phyloP scores from a whole-genome alignment of 2,888 invertebrate species.

The Bombylius discolor region DNA sequence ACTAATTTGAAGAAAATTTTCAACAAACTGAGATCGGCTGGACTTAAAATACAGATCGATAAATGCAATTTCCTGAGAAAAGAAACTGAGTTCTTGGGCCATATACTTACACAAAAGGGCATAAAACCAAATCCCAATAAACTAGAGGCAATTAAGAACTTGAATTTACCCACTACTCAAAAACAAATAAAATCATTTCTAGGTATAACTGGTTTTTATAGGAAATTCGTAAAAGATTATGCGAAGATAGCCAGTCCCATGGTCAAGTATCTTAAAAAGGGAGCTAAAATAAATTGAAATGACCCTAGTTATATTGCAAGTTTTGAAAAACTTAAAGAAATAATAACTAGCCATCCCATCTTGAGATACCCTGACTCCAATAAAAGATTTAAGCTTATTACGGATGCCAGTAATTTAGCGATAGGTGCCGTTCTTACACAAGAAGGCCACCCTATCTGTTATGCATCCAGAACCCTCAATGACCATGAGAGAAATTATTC shows the following conservation, averaged over 20 bases:
- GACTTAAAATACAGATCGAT: constrained; percentile 10
- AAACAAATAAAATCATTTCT: neutral
- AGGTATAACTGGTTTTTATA: neutral
- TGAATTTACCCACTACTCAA: no score
- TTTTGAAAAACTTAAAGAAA: constrained; percentile 1
- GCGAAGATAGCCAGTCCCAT: neutral
- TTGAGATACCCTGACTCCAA: neutral
- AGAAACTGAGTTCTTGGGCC: no score
- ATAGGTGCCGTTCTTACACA: neutral
- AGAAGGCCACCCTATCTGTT: constrained; percentile 3
- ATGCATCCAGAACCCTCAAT: constrained; percentile 2
- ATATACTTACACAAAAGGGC: no score
- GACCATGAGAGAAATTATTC: constrained; percentile 4
- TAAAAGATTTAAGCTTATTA: neutral
- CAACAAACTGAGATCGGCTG: constrained; percentile 5
- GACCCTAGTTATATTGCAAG: neutral
- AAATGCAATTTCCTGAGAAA: constrained; percentile 13
- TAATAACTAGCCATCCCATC: neutral
- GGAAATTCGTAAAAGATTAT: neutral
- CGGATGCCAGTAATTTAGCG: neutral
- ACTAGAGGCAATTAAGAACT: no score
- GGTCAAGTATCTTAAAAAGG: neutral
- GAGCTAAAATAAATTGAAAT: neutral
- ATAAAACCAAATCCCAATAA: no score
- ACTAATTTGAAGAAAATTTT: constrained; percentile 9